phyloP scores from a whole-genome alignment of 2,888 invertebrate genomes.

The Proisotoma minuta region DNA sequence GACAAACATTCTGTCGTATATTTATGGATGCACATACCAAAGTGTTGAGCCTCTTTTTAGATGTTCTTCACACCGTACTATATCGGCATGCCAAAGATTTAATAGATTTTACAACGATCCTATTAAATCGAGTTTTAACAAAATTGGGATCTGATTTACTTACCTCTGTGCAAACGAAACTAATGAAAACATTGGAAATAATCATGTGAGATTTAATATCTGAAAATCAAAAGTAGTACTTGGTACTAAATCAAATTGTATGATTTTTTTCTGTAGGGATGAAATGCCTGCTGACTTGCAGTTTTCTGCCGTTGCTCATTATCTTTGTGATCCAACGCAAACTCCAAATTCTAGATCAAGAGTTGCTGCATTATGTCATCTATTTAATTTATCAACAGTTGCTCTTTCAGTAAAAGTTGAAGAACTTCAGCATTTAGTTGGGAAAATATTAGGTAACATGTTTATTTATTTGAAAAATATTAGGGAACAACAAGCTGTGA shows the following conservation, averaged over 20 bases:
- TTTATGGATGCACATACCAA: slow-evolving; percentile 95
- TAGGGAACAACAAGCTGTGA: too few species aligned
- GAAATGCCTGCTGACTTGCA: slow-evolving; percentile 61
- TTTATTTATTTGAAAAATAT: neutral
- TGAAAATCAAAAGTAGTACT: slow-evolving; percentile 12
- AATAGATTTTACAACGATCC: slow-evolving; percentile 86
- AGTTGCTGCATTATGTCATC: slow-evolving; percentile 54
- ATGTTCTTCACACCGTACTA: slow-evolving; percentile 85
- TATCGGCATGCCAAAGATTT: slow-evolving; percentile 79
- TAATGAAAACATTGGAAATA: slow-evolving; percentile 76
- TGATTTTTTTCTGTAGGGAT: slow-evolving; percentile 51
- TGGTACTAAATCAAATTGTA: neutral
- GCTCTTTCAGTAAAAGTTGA: slow-evolving; percentile 40
- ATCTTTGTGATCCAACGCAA: slow-evolving; percentile 85
- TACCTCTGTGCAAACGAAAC: slow-evolving; percentile 85
- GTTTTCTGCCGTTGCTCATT: slow-evolving; percentile 61
- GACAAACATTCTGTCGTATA: slow-evolving; percentile 60
- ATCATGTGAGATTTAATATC: slow-evolving; percentile 57
- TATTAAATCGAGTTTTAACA: slow-evolving; percentile 78
- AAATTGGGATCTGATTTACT: slow-evolving; percentile 88
- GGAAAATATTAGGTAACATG: slow-evolving; percentile 41
- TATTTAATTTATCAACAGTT: slow-evolving; percentile 2
- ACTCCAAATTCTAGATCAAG: slow-evolving; percentile 66
- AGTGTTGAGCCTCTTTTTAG: slow-evolving; percentile 87
- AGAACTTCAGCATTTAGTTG: slow-evolving; percentile 40